phyloP scores from a whole-genome alignment of 2,797 vertebrate species.

The Molossus alvarezi region DNA sequence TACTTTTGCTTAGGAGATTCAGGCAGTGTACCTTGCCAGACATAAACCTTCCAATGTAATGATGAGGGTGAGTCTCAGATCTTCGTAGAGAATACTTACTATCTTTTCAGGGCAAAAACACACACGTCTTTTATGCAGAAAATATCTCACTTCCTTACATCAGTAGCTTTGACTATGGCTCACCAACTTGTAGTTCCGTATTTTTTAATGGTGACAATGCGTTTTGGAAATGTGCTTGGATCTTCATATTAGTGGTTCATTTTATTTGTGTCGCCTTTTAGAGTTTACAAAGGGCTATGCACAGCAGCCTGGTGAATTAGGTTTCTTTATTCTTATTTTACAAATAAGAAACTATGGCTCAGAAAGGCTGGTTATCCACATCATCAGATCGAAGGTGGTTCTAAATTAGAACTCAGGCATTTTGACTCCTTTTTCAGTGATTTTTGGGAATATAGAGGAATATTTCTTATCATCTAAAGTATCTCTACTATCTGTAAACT shows the following conservation, averaged over 20 bases:
- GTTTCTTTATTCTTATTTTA: neutral
- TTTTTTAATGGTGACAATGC: neutral
- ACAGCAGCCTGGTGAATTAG: neutral
- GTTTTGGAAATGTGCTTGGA: slow-evolving; percentile 43
- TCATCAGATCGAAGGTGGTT: neutral
- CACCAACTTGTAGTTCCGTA: neutral
- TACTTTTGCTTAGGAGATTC: slow-evolving; percentile 12
- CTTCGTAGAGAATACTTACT: neutral
- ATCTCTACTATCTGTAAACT: neutral
- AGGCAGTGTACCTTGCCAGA: neutral
- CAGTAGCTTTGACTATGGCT: neutral
- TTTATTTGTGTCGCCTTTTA: slow-evolving; percentile 46
- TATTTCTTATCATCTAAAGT: slow-evolving; percentile 22
- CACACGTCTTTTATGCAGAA: neutral
- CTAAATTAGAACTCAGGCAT: neutral
- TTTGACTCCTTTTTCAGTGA: slow-evolving; percentile 12
- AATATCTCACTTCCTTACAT: neutral
- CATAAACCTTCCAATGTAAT: neutral
- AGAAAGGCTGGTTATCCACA: neutral
- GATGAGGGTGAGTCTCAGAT: neutral
- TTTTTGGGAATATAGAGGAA: neutral
- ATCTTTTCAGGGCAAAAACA: neutral
- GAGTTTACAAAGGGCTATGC: neutral
- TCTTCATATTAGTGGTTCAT: neutral
- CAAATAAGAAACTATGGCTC: slow-evolving; percentile 8